Conservation (phyloP, 2,888 invertebrate species). For the Hipparchia semele region DNA sequence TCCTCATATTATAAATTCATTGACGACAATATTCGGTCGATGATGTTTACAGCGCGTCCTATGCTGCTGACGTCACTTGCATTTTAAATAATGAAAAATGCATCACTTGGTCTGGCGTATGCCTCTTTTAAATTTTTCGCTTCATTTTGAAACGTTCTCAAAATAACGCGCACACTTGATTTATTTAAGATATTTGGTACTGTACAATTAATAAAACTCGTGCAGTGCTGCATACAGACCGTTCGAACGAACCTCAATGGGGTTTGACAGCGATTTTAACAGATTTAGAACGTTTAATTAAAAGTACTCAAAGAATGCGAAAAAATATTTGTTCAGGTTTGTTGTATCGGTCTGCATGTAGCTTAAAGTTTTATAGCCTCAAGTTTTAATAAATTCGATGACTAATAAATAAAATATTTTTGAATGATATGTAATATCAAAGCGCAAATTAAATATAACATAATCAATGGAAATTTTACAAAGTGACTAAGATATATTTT, state of each 20-base stretch:
- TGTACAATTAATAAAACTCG: conserved; percentile 14
- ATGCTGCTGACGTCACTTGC: not conserved
- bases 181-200: conserved; percentile 18
- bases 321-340: not conserved
- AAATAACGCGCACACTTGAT: not conserved
- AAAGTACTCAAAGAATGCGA: not conserved
- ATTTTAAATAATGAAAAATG: not conserved
- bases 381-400: not conserved
- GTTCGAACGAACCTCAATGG: not conserved
- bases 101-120: not conserved
- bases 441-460: not conserved
- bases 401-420: not conserved
- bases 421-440: conserved; percentile 10
- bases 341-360: not conserved
- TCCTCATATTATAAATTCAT: not conserved
- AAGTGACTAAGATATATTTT: not conserved
- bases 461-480: not conserved
- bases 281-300: not conserved
- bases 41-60: not conserved
- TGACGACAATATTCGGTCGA: not conserved
- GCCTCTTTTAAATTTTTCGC: not conserved
- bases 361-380: conserved; percentile 18
- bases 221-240: conserved; percentile 7
- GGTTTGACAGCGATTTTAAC: not conserved
- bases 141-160: not conserved